A percentile compares a stretch with the other conserved stretches of the same genome.
These are phyloP conservation scores for Ennomos fuscantarius DNA, from an alignment of 2,888 invertebrate species.

Conservation along the genomic window DNA sequence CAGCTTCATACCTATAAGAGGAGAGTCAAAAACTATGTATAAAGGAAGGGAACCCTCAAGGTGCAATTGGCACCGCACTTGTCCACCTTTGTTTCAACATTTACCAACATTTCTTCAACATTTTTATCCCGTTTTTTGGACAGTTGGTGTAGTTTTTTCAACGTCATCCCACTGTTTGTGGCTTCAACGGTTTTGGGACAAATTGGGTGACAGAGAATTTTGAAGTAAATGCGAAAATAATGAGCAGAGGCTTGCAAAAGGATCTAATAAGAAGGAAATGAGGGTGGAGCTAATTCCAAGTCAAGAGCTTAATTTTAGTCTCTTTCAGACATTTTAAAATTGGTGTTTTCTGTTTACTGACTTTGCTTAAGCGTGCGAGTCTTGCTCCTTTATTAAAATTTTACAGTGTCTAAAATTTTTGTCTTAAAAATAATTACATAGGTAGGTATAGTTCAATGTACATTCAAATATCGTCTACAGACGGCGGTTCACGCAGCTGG, in stretches of 20 bases:
- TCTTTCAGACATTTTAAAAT: too few relatives aligned
- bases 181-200: slow-evolving; percentile 23
- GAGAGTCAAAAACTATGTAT: too few relatives aligned
- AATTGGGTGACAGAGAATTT: slow-evolving; percentile 26
- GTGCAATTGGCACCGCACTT: too few relatives aligned
- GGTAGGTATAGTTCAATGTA: slow-evolving; percentile 4
- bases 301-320: not conserved
- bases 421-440: too few relatives aligned
- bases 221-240: slow-evolving; percentile 19
- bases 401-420: too few relatives aligned
- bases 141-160: slow-evolving; percentile 26
- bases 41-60: too few relatives aligned
- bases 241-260: slow-evolving; percentile 12
- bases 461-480: slow-evolving; percentile 19
- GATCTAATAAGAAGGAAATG: slow-evolving; percentile 14
- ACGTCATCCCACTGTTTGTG: slow-evolving; percentile 10
- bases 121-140: slow-evolving; percentile 15
- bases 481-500: slow-evolving; percentile 25
- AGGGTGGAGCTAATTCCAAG: slow-evolving; percentile 8
- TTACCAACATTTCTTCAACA: slow-evolving; percentile 10
- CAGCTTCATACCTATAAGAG: too few relatives aligned
- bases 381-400: too few relatives aligned
- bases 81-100: slow-evolving; percentile 39
- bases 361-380: too few relatives aligned
- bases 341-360: too few relatives aligned